These are phyloP conservation scores for Plagiodera versicolora DNA, from an alignment of 2,888 invertebrate species.

Conservation along the genomic window DNA sequence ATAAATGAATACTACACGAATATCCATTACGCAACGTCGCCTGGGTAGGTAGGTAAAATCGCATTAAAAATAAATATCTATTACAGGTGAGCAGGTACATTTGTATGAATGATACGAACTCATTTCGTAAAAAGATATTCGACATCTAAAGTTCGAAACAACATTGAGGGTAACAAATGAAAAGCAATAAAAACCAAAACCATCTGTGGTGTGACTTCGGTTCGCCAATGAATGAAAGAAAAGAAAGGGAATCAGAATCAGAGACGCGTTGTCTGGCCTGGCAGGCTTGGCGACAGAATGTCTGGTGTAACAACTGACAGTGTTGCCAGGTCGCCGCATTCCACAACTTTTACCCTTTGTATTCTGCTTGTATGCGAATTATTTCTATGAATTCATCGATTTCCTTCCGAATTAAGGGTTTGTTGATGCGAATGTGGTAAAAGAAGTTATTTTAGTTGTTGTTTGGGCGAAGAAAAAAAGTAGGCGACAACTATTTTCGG, in stretches of 20 bases:
- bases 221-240: constrained; percentile 41
- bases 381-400: constrained; percentile 2
- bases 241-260: constrained; percentile 51
- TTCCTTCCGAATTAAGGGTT: not conserved
- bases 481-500: constrained; percentile 38
- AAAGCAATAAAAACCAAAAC: constrained; percentile 28
- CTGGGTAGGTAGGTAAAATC: no score
- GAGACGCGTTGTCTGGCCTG: constrained; percentile 81
- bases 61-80: no score
- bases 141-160: no score
- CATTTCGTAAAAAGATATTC: no score
- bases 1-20: no score
- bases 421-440: no score
- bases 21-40: no score
- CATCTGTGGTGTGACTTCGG: constrained; percentile 28
- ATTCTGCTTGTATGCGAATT: not conserved
- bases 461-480: constrained; percentile 17
- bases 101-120: no score
- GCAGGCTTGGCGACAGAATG: constrained; percentile 90
- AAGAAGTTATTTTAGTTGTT: not conserved
- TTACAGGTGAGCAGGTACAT: no score
- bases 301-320: constrained; percentile 77
- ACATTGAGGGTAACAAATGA: not conserved
- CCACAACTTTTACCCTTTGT: constrained; percentile 32
- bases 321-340: constrained; percentile 66